phyloP scores from a whole-genome alignment of 2,888 invertebrate genomes.

The Ormia ochracea region DNA sequence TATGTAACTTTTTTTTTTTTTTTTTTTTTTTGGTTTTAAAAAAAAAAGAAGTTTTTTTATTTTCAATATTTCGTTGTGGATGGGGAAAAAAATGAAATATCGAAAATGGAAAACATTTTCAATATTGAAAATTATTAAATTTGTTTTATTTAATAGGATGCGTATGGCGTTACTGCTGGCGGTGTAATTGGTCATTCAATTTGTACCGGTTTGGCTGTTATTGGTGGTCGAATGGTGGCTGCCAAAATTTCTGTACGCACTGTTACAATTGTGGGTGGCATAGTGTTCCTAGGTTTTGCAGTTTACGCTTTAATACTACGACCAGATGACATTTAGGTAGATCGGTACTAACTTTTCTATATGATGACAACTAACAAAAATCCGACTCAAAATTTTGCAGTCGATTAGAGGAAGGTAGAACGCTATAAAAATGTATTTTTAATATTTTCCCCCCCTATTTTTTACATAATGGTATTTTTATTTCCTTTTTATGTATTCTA shows the following conservation, averaged over 20 bases:
- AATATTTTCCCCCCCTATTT: constrained; percentile 5
- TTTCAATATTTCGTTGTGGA: no score
- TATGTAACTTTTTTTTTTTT: no score
- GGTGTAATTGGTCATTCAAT: constrained; percentile 95
- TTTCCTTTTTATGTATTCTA: not conserved
- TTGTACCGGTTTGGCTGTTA: constrained; percentile 97
- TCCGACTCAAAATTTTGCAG: constrained; percentile 31
- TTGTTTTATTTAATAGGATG: constrained; percentile 79
- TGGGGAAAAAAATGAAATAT: no score
- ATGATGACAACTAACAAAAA: constrained; percentile 10
- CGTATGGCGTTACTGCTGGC: constrained; percentile 94
- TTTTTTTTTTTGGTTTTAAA: no score
- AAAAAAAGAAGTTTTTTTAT: no score
- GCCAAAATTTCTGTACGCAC: constrained; percentile 98
- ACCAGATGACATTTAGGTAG: constrained; percentile 79
- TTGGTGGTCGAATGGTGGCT: constrained; percentile 97
- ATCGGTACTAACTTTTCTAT: not conserved
- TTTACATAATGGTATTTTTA: constrained; percentile 29
- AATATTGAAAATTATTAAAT: not conserved
- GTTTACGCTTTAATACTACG: constrained; percentile 92
- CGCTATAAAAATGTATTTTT: not conserved
- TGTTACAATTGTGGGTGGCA: constrained; percentile 96
- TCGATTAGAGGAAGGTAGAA: constrained; percentile 8
- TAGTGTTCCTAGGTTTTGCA: constrained; percentile 96
- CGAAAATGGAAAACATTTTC: no score